A percentile compares a stretch with the other conserved stretches of the same genome.
phyloP scores from a whole-genome alignment of 2,797 vertebrate genomes.

The Petrocephalus schoutedeni region DNA sequence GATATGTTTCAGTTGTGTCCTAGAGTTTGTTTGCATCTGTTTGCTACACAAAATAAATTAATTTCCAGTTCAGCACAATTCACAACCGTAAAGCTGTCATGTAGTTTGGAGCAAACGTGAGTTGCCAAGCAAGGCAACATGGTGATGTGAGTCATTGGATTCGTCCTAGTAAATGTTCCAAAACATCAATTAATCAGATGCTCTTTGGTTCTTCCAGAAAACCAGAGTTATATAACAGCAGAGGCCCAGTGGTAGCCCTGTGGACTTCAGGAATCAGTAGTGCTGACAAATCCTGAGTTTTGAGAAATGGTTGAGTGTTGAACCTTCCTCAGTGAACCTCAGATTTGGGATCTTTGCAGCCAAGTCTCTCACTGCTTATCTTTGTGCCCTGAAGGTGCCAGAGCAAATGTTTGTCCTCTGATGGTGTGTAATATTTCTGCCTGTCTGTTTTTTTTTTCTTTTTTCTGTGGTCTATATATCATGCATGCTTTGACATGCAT shows the following conservation, averaged over 20 bases:
- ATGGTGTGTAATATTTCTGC: background rate
- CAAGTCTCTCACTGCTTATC: constrained; percentile 23
- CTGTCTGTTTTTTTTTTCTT: background rate
- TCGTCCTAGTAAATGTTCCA: background rate
- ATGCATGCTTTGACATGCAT: background rate
- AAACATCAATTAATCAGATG: constrained; percentile 3
- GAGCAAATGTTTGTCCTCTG: constrained; percentile 35
- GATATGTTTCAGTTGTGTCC: background rate
- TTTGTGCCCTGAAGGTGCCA: constrained; percentile 23
- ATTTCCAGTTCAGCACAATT: constrained; percentile 4
- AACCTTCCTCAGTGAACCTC: constrained; percentile 37
- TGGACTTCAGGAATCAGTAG: constrained; percentile 27
- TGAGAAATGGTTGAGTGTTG: constrained; percentile 24
- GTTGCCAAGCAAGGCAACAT: background rate
- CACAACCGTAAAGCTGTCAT: background rate
- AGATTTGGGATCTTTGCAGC: constrained; percentile 34
- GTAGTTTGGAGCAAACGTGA: background rate
- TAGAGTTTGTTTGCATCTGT: background rate
- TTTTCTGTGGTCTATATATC: background rate
- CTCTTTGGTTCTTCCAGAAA: background rate
- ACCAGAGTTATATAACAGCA: background rate
- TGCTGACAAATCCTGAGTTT: constrained; percentile 28
- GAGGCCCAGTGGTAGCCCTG: background rate
- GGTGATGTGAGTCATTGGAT: constrained; percentile 11
- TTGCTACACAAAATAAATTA: background rate